Base-by-base conservation (phyloP, 1,140 invertebrate species). In the Megalopta genalis region DNA sequence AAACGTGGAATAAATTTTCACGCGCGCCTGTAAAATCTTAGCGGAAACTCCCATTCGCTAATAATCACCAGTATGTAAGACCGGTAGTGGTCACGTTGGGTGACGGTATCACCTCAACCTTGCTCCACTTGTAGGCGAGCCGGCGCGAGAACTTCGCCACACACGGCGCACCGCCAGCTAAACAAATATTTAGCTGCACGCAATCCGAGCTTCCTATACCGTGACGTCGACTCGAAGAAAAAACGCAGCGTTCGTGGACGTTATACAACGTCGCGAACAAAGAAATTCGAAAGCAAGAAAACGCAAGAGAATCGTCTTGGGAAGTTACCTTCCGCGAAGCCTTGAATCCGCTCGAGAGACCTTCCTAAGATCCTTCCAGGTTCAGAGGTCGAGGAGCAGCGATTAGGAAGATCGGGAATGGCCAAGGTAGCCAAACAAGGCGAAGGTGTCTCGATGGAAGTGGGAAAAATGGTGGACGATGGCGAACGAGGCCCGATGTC, bases 41-140 rank as follows among this genome's bases (percentile, higher is more conserved):
- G n/a, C 67, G 57, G 60, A 84, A 81, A 81, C 77, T 77, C 23
- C 32, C 27, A 59, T 57, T 81, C 57, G 57, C 18, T 32, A 52
- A 59, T 32, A 64, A 14, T 59, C 25, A 72, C 46, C 46, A 46
- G 42, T 42, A 70, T 32, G 25, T 77, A 67, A 80, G 73, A 75
- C 62, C 59, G 80, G 77, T 68, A 84, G 60, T 18, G 39, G 54
- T 64, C 37, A 72, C n/a, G 62, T 6, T 54, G 39, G 74, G 60
- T 66, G 69, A 77, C 80, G 46, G 76, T 82, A 85, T 85, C 79
- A 77, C 77, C 80, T 87, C 74, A 85, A 87, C 86, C 83, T 87
- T 85, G 86, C 82, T 79, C 75, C 25, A 86, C 63, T 84, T 86
- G 37, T 59, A 37, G 32, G 25, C 60, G 64, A 84, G 42, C 70